Conservation (phyloP, 37 sponge, comb jelly and placozoan genomes). For the Eunapius fragilis region DNA sequence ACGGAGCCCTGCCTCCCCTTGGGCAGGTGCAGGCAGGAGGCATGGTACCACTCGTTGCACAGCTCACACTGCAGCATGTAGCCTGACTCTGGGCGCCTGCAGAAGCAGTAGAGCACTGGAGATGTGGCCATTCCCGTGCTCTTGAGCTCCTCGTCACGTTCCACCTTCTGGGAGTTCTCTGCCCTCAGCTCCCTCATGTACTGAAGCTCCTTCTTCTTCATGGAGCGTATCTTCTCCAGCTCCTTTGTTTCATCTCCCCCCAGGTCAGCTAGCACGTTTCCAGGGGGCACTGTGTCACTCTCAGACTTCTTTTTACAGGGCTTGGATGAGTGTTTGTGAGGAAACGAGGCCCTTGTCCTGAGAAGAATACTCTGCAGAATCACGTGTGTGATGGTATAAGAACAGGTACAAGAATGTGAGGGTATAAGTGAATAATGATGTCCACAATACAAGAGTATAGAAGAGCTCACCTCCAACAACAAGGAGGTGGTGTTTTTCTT, state of each 20-base stretch:
- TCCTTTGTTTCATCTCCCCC: conserved; percentile 50
- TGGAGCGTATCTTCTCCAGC: conserved; percentile 44
- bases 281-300: conserved; percentile 10
- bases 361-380: conserved; percentile 68
- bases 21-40: conserved; percentile 70
- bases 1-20: conserved; percentile 41
- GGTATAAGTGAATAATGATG: too few species aligned
- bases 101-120: conserved; percentile 77
- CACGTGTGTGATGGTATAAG: background rate
- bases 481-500: conserved; percentile 49
- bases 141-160: conserved; percentile 60
- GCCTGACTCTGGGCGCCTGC: conserved; percentile 72
- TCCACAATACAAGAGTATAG: background rate
- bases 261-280: conserved; percentile 29
- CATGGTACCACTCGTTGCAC: conserved; percentile 88
- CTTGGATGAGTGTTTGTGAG: background rate
- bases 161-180: conserved; percentile 56
- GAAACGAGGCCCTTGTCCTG: conserved; percentile 42
- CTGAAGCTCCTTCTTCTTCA: conserved; percentile 43
- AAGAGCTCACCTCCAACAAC: conserved; percentile 71
- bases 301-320: conserved; percentile 24
- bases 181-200: conserved; percentile 20
- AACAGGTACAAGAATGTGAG: background rate
- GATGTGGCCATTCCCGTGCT: conserved; percentile 6
- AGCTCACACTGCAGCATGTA: conserved; percentile 93